These are phyloP conservation scores for Schizothorax lantsangensis DNA, from an alignment of 2,797 vertebrate species.

Conservation along the genomic window DNA sequence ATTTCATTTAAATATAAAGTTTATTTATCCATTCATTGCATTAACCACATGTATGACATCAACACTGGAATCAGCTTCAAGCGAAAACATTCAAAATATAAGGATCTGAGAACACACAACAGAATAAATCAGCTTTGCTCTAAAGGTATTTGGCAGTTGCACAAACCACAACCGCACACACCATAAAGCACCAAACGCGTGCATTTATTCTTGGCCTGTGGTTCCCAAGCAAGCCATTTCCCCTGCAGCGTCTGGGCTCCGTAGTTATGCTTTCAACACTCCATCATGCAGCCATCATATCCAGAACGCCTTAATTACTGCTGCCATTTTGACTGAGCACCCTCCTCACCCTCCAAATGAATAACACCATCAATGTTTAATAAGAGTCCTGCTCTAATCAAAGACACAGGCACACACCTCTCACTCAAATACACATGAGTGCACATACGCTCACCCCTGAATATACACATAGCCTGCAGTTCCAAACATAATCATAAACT, in stretches of 20 bases:
- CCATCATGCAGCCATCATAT: slow-evolving; percentile 87
- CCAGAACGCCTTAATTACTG: slow-evolving; percentile 88
- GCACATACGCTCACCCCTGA: slow-evolving; percentile 26
- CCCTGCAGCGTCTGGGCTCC: slow-evolving; percentile 51
- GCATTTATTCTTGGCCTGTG: slow-evolving; percentile 37
- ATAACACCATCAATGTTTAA: slow-evolving; percentile 97
- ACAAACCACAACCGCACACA: slow-evolving; percentile 36
- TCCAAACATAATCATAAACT: slow-evolving; percentile 63
- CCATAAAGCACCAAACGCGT: slow-evolving; percentile 4
- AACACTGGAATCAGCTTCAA: not conserved
- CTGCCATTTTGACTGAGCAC: slow-evolving; percentile 91
- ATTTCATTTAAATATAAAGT: not conserved
- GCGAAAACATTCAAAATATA: slow-evolving; percentile 7
- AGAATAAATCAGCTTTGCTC: slow-evolving; percentile 25
- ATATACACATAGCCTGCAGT: slow-evolving; percentile 75
- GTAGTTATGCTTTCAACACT: slow-evolving; percentile 86
- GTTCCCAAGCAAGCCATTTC: slow-evolving; percentile 41
- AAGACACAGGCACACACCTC: slow-evolving; percentile 52
- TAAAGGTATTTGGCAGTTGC: slow-evolving; percentile 2
- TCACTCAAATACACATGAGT: slow-evolving; percentile 43
- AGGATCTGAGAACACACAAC: not conserved
- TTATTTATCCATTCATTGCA: not conserved
- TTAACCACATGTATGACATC: not conserved
- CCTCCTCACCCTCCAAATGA: slow-evolving; percentile 86
- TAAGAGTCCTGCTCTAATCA: slow-evolving; percentile 76